Evolutionary conservation across 2,113 vertebrate species (phyloP), one percentile per base, ranked within the genome.

Genomic region (Ursus arctos): DNA sequence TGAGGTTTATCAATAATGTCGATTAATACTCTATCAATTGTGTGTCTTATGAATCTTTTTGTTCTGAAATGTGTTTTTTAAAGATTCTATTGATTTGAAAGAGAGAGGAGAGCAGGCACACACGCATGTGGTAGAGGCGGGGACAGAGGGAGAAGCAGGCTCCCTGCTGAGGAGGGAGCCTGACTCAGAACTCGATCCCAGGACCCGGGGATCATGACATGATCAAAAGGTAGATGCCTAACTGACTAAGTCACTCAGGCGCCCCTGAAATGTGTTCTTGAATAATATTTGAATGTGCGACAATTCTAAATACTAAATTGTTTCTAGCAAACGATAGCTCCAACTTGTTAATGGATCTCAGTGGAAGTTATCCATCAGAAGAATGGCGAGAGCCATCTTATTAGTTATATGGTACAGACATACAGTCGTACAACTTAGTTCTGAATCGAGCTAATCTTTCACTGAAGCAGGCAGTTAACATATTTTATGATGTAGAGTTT

Each of bases 231-330:
- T 2, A 69, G 67, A 19, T 36, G 33, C 67, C 33, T 21, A 69
- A 69, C 7, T 69, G 33, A 69, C 67, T 69, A 36, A 69, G 18
- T 33, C 67, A 69, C 67, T 36, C 33, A 21, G 67, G 18, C 18
- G 8, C 67, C 33, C 67, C 61, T 71, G 55, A 96, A 90, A 96
- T 84, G 11, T 57, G 40, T 79, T 89, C 88, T 59, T 90, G 43
- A 96, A 53, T 71, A 94, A 47, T 84, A 61, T 61, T 22, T 84
- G 15, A 96, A 93, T 59, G 26, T 43, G 93, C 16, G 26, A 86
- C 63, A 31, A 80, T 71, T 53, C 86, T 71, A 85, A 83, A 74
- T n/a, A 59, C 28, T 76, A 81, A 88, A 88, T 67, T 51, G 76
- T 49, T 89, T 89, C 31, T 55, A 55, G 61, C 40, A 79, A 93